A percentile compares a stretch with the other conserved stretches of the same genome.
Evolutionary conservation across 2,797 vertebrate genomes (phyloP).

Genomic region (Loriculus beryllinus): DNA sequence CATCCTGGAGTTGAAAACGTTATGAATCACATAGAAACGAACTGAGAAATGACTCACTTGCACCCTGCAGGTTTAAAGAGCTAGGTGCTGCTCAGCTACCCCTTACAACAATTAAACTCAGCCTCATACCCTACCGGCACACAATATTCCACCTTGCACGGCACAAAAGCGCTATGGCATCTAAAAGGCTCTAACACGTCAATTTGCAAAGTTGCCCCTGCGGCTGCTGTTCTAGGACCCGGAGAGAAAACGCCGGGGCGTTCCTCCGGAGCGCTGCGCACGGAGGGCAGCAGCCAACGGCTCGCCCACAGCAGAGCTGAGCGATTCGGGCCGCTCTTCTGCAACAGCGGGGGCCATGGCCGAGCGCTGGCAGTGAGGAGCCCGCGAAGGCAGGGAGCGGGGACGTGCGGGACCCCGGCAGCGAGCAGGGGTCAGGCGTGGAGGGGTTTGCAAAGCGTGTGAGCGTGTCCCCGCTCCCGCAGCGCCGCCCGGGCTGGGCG

Average conservation of each 20-base stretch:
- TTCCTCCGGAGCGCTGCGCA: not conserved
- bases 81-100: not conserved
- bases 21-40: not conserved
- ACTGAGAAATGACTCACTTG: not conserved
- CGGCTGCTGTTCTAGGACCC: not conserved
- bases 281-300: not conserved
- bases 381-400: not conserved
- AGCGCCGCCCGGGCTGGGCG: not conserved
- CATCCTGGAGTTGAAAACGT: not conserved
- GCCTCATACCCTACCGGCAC: not conserved
- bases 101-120: not conserved
- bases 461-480: not conserved
- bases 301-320: not conserved
- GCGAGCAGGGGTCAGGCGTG: not conserved
- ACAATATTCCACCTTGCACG: not conserved
- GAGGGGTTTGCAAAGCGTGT: not conserved
- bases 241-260: not conserved
- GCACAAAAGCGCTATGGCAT: not conserved
- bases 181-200: not conserved
- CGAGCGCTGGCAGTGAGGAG: not conserved
- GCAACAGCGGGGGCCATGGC: accelerated
- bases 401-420: not conserved
- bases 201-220: not conserved
- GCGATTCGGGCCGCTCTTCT: not conserved
- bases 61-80: not conserved